Percentiles rank a stretch among this genome's conserved stretches.
These are phyloP conservation scores for Tetramorium parvispinum DNA, from an alignment of 1,140 invertebrate genomes.

Conservation along the genomic window DNA sequence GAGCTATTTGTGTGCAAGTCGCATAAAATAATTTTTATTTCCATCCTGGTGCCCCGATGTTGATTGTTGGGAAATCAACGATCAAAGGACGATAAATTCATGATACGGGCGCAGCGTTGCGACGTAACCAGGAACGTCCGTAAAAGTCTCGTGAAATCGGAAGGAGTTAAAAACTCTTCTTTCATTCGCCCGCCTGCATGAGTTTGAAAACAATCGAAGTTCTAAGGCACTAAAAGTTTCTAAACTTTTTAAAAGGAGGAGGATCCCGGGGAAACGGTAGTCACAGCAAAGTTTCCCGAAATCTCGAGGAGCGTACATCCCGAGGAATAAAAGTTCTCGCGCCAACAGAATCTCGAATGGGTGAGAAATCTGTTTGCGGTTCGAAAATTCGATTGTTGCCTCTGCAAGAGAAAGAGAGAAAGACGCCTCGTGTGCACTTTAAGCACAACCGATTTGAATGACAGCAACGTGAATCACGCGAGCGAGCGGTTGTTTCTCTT, in stretches of 20 bases:
- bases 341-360: background rate
- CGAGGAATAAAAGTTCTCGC: slow-evolving; percentile 10
- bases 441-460: background rate
- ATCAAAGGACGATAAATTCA: slow-evolving; percentile 11
- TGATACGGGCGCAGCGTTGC: background rate
- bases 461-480: slow-evolving; percentile 10
- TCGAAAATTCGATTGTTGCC: background rate
- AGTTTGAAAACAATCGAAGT: slow-evolving; percentile 41
- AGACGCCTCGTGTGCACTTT: background rate
- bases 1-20: slow-evolving; percentile 29
- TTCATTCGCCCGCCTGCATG: background rate
- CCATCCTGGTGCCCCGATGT: background rate
- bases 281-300: background rate
- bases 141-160: slow-evolving; percentile 12
- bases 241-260: background rate
- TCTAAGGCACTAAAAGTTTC: background rate
- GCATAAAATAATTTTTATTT: slow-evolving; percentile 26
- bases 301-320: background rate
- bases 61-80: slow-evolving; percentile 21
- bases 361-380: background rate
- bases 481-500: background rate
- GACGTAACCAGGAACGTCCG: background rate
- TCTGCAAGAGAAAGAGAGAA: background rate
- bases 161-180: background rate
- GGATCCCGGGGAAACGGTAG: background rate